Conservation (phyloP, 2,797 vertebrate species). For the Typhlichthys subterraneus region DNA sequence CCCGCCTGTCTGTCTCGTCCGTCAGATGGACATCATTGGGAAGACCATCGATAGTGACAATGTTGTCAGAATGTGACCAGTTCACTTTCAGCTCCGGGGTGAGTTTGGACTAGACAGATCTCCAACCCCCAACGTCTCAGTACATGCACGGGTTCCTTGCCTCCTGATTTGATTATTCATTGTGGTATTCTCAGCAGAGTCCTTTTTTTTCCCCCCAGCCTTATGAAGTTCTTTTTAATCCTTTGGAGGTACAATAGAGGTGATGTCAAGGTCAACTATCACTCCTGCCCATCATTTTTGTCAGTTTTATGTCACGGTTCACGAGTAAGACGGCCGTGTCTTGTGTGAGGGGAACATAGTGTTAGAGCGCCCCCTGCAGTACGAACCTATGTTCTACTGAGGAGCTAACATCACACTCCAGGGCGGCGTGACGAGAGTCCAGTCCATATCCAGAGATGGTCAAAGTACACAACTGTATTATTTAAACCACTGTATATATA, state of each 20-base stretch:
- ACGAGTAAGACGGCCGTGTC: neutral
- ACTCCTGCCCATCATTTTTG: neutral
- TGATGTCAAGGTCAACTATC: slow-evolving; percentile 7
- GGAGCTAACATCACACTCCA: slow-evolving; percentile 36
- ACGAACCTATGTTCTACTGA: slow-evolving; percentile 18
- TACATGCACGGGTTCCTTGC: neutral
- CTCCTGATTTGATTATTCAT: slow-evolving; percentile 14
- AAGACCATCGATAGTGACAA: slow-evolving; percentile 21
- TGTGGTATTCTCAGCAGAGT: slow-evolving; percentile 3
- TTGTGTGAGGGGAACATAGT: slow-evolving; percentile 8
- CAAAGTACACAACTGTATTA: too few species aligned
- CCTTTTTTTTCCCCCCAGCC: neutral
- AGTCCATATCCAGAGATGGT: slow-evolving; percentile 15
- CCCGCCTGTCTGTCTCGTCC: slow-evolving; percentile 14
- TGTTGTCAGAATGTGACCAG: slow-evolving; percentile 27
- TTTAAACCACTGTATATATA: too few species aligned
- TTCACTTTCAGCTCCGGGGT: slow-evolving; percentile 20
- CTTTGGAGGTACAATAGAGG: slow-evolving; percentile 1
- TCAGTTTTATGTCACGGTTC: slow-evolving; percentile 9
- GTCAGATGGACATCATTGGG: slow-evolving; percentile 34
- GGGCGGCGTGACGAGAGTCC: slow-evolving; percentile 42
- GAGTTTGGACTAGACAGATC: slow-evolving; percentile 14
- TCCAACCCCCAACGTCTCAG: slow-evolving; percentile 5
- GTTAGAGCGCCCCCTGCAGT: slow-evolving; percentile 30
- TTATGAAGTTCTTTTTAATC: neutral